A percentile compares a stretch with the other conserved stretches of the same genome.
These are phyloP conservation scores for Hydractinia symbiolongicarpus DNA, from an alignment of 30 jellyfish, hydroid and myxozoan genomes.

Conservation along the genomic window DNA sequence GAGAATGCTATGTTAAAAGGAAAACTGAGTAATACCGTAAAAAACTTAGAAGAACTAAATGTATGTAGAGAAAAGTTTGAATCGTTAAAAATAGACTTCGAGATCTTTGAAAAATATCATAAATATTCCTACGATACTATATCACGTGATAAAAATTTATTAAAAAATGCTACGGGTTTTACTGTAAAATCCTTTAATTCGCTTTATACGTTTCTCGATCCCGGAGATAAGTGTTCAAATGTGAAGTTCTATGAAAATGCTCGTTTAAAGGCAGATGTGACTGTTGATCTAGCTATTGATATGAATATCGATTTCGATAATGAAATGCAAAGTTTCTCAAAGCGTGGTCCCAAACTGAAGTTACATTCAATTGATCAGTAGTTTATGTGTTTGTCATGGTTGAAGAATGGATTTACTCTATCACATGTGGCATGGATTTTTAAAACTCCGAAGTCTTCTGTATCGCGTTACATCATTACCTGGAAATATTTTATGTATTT, in stretches of 20 bases:
- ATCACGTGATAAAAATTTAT: conserved; percentile 18
- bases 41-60: no score
- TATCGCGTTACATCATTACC: conserved; percentile 39
- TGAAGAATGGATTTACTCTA: conserved; percentile 31
- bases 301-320: neutral
- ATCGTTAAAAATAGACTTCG: no score
- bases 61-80: no score
- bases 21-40: no score
- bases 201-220: conserved; percentile 21
- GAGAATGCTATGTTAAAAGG: no score
- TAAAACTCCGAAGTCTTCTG: conserved; percentile 37
- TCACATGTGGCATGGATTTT: conserved; percentile 38
- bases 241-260: conserved; percentile 22
- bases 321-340: neutral
- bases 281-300: neutral
- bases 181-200: conserved; percentile 33
- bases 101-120: neutral
- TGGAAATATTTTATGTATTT: conserved; percentile 50
- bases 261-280: neutral
- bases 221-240: conserved; percentile 32
- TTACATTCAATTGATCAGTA: conserved; percentile 15
- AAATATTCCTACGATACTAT: conserved; percentile 23
- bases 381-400: conserved; percentile 39
- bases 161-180: conserved; percentile 36
- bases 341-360: conserved; percentile 52